Percentiles rank a stretch among this genome's conserved stretches.
Evolutionary conservation across 2,888 invertebrate genomes (phyloP).

Genomic region (Alcis repandata): DNA sequence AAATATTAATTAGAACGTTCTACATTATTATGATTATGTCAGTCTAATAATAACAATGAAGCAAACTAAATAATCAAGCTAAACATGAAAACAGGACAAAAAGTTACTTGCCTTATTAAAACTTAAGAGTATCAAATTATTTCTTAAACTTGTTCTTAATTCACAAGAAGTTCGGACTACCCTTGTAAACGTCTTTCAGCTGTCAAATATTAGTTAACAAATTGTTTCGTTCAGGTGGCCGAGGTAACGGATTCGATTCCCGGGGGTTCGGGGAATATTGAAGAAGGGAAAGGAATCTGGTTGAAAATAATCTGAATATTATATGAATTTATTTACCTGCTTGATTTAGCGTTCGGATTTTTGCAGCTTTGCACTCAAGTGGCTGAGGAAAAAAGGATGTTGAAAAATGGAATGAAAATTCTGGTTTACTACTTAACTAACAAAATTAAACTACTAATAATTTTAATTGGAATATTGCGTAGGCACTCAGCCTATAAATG

Average conservation of each 20-base stretch:
- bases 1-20: too few relatives aligned
- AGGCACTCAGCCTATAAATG: too few relatives aligned
- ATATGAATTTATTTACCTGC: conserved; percentile 33
- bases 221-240: conserved; percentile 55
- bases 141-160: conserved; percentile 8
- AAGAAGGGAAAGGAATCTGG: conserved; percentile 43
- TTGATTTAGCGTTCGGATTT: neutral
- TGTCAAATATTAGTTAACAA: conserved; percentile 66
- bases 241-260: conserved; percentile 56
- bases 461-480: too few relatives aligned
- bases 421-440: too few relatives aligned
- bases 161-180: conserved; percentile 36
- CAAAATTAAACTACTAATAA: too few relatives aligned
- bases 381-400: neutral
- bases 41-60: too few relatives aligned
- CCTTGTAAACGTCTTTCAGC: conserved; percentile 61
- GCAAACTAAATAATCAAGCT: too few relatives aligned
- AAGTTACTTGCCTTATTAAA: neutral
- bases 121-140: neutral
- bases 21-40: too few relatives aligned
- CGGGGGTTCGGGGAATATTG: conserved; percentile 43
- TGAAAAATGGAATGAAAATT: too few relatives aligned
- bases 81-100: neutral
- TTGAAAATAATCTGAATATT: conserved; percentile 47
- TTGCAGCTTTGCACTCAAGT: neutral